Percentiles rank a stretch among this genome's conserved stretches.
Conservation (phyloP, 2,113 vertebrate species). For the Solea solea region DNA sequence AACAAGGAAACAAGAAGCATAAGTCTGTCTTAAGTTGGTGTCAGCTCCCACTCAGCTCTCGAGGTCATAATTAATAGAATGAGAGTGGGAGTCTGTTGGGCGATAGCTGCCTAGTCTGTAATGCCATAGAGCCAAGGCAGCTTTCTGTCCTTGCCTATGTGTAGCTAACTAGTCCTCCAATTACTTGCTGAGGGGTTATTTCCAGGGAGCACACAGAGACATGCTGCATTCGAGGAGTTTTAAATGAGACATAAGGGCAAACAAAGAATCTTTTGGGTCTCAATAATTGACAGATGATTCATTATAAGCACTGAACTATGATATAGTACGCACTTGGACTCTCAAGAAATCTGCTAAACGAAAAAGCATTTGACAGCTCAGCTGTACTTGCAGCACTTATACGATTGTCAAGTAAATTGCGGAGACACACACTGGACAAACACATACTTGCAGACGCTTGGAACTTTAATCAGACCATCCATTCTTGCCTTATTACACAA, state of each 20-base stretch:
- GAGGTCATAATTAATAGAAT: constrained; percentile 67
- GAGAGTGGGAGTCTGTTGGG: constrained; percentile 44
- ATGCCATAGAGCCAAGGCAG: constrained; percentile 14
- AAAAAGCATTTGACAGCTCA: constrained; percentile 45
- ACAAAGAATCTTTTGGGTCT: constrained; percentile 35
- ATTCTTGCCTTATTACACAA: constrained; percentile 47
- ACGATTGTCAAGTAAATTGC: constrained; percentile 29
- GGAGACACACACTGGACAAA: constrained; percentile 34
- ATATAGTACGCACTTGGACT: constrained; percentile 44
- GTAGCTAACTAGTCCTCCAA: constrained; percentile 62
- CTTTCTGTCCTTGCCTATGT: constrained; percentile 14
- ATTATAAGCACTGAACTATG: constrained; percentile 55
- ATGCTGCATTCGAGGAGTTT: constrained; percentile 30
- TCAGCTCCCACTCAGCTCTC: constrained; percentile 50
- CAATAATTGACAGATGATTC: constrained; percentile 64
- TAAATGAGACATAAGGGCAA: constrained; percentile 67
- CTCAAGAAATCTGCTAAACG: constrained; percentile 30
- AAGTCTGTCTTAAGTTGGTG: constrained; percentile 41
- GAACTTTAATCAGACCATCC: constrained; percentile 49
- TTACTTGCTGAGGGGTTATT: constrained; percentile 55
- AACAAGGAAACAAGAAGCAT: constrained; percentile 37
- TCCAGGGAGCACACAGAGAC: constrained; percentile 20
- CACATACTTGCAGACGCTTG: constrained; percentile 24
- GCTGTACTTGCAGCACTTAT: constrained; percentile 10
- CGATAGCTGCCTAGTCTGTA: constrained; percentile 26